Percentiles rank a stretch among this genome's conserved stretches.
Conservation (phyloP, 2,113 vertebrate genomes). For the Rhombomys opimus region DNA sequence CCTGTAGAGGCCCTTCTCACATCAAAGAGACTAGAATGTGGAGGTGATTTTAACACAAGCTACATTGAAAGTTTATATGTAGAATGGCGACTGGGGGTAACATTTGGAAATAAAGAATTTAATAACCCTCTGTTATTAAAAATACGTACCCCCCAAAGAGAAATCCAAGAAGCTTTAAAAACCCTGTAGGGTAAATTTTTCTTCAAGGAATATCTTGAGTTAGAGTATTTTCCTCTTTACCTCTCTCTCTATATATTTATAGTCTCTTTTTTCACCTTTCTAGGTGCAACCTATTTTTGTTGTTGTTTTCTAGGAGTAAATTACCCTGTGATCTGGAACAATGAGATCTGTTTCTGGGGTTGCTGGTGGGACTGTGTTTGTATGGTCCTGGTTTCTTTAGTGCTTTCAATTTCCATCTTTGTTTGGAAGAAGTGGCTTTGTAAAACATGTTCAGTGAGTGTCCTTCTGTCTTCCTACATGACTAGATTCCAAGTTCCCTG, state of each 20-base stretch:
- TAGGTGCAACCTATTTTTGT: conserved; percentile 66
- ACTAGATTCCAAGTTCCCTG: neutral
- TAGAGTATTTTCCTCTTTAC: conserved; percentile 41
- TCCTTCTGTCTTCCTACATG: neutral
- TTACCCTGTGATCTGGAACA: conserved; percentile 51
- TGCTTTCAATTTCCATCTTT: conserved; percentile 39
- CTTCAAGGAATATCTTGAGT: conserved; percentile 18
- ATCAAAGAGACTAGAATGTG: neutral
- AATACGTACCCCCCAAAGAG: neutral
- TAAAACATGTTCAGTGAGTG: neutral
- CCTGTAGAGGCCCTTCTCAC: neutral
- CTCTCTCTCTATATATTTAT: neutral
- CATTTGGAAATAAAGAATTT: conserved; percentile 16
- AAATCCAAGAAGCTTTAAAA: conserved; percentile 52
- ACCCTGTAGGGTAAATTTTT: conserved; percentile 19
- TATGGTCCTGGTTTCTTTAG: conserved; percentile 30
- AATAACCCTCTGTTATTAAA: neutral
- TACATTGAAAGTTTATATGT: conserved; percentile 6
- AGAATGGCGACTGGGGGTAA: neutral
- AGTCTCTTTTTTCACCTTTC: conserved; percentile 53
- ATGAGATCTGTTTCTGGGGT: neutral
- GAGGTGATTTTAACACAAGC: neutral
- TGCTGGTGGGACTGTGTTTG: neutral
- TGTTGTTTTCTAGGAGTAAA: conserved; percentile 67
- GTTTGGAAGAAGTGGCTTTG: conserved; percentile 19